A percentile compares a stretch with the other conserved stretches of the same genome.
Evolutionary conservation across 2,888 invertebrate species (phyloP).

Genomic region (Drosophila subsilvestris): DNA sequence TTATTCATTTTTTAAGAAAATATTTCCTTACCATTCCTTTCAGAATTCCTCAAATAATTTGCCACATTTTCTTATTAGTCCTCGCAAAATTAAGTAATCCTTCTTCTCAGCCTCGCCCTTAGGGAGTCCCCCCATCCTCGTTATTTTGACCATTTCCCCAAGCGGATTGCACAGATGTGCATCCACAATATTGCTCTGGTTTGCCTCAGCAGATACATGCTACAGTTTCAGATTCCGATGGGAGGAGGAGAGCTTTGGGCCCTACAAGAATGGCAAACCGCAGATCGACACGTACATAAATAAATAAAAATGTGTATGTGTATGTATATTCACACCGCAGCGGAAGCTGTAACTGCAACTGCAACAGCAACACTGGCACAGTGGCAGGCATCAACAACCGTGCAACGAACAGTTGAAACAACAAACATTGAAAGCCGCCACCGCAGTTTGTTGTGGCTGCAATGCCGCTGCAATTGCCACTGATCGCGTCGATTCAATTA

Average conservation of each 20-base stretch:
- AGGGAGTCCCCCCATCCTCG: background rate
- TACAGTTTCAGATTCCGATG: constrained; percentile 10
- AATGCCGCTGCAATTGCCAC: constrained; percentile 72
- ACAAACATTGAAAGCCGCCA: constrained; percentile 50
- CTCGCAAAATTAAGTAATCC: background rate
- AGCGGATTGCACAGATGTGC: constrained; percentile 32
- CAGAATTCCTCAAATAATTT: background rate
- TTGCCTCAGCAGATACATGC: constrained; percentile 3
- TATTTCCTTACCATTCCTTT: background rate
- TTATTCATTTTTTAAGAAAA: background rate
- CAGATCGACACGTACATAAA: constrained; percentile 35
- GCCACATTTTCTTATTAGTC: background rate
- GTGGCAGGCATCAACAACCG: background rate
- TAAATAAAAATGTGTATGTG: constrained; percentile 36
- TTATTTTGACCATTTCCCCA: constrained; percentile 24
- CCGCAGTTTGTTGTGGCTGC: constrained; percentile 34
- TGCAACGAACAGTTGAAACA: constrained; percentile 36
- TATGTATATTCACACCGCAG: constrained; percentile 38
- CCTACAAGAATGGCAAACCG: constrained; percentile 37
- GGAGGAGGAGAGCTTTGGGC: constrained; percentile 2
- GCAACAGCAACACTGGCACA: constrained; percentile 1
- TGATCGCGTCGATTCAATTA: constrained; percentile 84
- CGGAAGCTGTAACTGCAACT: constrained; percentile 54
- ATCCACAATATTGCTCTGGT: constrained; percentile 9
- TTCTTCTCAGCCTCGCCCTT: background rate